Base-by-base conservation (phyloP, 1,140 invertebrate species). In the Cotesia chilonis region DNA sequence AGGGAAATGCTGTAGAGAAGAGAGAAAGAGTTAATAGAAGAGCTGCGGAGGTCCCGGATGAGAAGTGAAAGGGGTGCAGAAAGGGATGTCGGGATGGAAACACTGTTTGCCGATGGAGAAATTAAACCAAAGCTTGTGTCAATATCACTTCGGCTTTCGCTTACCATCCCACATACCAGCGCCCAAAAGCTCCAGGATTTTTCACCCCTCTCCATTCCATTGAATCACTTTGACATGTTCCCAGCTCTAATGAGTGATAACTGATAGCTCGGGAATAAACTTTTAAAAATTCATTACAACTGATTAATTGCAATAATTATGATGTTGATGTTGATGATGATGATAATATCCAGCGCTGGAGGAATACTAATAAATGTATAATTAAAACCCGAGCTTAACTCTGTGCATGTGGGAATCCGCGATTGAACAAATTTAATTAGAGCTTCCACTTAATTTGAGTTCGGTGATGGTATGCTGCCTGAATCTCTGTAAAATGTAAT, bases 91-190 rank as follows among this genome's bases (percentile, higher is more conserved):
- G 74, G 79, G 78, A 82, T 83, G 82, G 80, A 82, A 83, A 84
- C 82, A 80, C 79, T 84, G 82, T 85, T 83, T 83, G 79, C 79
- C 80, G 70, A 80, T 74, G 78, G 83, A 84, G 82, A 85, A 84
- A 85, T 85, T 85, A 85, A 84, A 85, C 81, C 78, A 83, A 81
- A 82, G 83, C 83, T 85, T 83, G 80, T 84, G 83, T 85, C 84
- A 84, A 85, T 84, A 85, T 81, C 82, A 76, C 75, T 80, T 82
- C 83, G 82, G 83, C 84, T 83, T 84, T 82, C 78, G 76, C 78
- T 71, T 60, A 77, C 78, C 79, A 78, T 77, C 79, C 71, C 76
- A 47, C 35, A 36, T 12, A 63, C 51, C 51, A 10, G 37, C 37
- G 47, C 51, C 36, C 28, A 5, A 41, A 68, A 17, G 54, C 28